phyloP scores from a whole-genome alignment of 2,888 invertebrate genomes.

The Hedya salicella region DNA sequence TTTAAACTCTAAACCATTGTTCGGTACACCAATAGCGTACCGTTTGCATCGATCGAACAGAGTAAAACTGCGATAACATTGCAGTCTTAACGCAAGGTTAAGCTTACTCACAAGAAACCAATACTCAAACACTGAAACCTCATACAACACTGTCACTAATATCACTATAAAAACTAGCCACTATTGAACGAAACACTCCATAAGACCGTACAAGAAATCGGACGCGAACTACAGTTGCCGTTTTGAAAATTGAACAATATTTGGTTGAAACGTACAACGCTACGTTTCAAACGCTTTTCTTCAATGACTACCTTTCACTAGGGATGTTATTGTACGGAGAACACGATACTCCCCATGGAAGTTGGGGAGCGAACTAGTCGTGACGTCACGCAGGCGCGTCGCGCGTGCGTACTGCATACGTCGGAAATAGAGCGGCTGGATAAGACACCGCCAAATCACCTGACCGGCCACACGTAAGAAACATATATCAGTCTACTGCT shows the following conservation, averaged over 20 bases:
- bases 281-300: not conserved
- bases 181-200: slow-evolving; percentile 10
- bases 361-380: slow-evolving; percentile 63
- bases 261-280: not conserved
- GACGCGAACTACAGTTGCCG: not conserved
- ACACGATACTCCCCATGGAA: slow-evolving; percentile 61
- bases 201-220: not conserved
- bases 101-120: not conserved
- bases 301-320: slow-evolving; percentile 17
- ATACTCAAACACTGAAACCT: slow-evolving; percentile 26
- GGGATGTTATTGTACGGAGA: slow-evolving; percentile 13
- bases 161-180: slow-evolving; percentile 17
- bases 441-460: slow-evolving; percentile 45
- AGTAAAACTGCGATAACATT: slow-evolving; percentile 18
- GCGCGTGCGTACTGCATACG: slow-evolving; percentile 70
- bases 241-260: not conserved
- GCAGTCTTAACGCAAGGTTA: not conserved
- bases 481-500: not conserved
- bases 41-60: slow-evolving; percentile 5
- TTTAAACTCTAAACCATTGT: slow-evolving; percentile 3
- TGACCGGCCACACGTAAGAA: not conserved
- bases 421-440: slow-evolving; percentile 59
- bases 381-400: slow-evolving; percentile 77
- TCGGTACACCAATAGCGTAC: not conserved
- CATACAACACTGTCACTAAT: not conserved